These are phyloP conservation scores for Musca vetustissima DNA, from an alignment of 1,140 invertebrate species.

Conservation along the genomic window DNA sequence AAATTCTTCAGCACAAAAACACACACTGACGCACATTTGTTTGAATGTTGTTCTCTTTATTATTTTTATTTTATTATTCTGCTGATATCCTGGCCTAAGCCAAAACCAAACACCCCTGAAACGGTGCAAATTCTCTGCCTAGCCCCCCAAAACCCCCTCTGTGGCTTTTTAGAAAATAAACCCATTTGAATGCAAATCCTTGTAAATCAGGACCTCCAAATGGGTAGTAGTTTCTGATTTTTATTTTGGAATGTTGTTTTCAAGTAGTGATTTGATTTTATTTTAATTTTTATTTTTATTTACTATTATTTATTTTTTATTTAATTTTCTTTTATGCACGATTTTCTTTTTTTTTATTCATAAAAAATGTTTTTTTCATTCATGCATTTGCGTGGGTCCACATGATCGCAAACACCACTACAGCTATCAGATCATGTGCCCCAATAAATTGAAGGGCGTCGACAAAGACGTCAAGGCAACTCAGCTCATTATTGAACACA, in stretches of 20 bases:
- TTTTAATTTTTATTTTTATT: slow-evolving; percentile 15
- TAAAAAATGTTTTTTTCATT: not conserved
- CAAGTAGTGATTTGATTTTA: not conserved
- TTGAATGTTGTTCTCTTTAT: not conserved
- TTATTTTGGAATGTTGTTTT: not conserved
- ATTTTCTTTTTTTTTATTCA: not conserved
- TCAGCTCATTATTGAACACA: slow-evolving; percentile 83
- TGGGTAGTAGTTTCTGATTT: not conserved
- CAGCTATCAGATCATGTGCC: slow-evolving; percentile 94
- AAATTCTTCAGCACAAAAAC: slow-evolving; percentile 11
- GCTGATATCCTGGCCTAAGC: no score
- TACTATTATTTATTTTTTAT: slow-evolving; percentile 7
- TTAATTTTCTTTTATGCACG: slow-evolving; percentile 2
- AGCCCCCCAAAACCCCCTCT: no score
- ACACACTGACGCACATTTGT: not conserved
- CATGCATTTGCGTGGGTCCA: not conserved
- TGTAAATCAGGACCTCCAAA: no score
- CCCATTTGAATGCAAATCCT: no score
- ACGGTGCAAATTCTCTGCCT: no score
- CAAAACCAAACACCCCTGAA: no score
- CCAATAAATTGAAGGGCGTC: slow-evolving; percentile 71
- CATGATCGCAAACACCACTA: slow-evolving; percentile 30
- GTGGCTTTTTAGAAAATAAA: no score
- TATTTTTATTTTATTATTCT: no score
- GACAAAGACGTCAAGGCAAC: slow-evolving; percentile 81